These are phyloP conservation scores for Eilema sororculum DNA, from an alignment of 2,888 invertebrate species.

Conservation along the genomic window DNA sequence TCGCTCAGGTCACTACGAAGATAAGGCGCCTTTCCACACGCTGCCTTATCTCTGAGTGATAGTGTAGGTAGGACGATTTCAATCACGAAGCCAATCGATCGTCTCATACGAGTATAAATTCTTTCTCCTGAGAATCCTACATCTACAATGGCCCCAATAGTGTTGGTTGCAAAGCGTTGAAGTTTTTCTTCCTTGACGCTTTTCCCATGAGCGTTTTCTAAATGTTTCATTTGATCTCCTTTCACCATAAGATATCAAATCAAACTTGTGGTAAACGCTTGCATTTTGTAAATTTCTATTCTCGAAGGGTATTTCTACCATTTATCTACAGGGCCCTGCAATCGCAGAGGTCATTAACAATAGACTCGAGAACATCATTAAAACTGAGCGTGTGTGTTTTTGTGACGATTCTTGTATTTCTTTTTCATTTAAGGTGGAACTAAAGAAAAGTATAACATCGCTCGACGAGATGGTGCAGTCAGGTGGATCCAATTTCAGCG, in stretches of 20 bases:
- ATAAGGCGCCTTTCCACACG: background rate
- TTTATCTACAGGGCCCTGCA: too few species aligned
- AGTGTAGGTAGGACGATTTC: background rate
- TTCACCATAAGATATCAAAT: too few species aligned
- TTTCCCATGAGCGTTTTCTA: too few species aligned
- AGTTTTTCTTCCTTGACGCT: too few species aligned
- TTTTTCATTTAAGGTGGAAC: constrained; percentile 87
- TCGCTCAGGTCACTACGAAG: background rate
- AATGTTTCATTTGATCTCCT: too few species aligned
- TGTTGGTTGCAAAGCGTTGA: background rate
- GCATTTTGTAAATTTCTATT: too few species aligned
- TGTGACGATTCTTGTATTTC: background rate
- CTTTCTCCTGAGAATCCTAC: background rate
- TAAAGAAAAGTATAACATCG: constrained; percentile 90
- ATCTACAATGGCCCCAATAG: background rate
- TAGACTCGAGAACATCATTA: too few species aligned
- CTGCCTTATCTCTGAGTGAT: background rate
- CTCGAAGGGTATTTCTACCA: too few species aligned
- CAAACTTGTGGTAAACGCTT: too few species aligned
- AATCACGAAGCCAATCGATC: background rate
- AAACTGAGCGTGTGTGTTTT: background rate
- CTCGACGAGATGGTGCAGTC: constrained; percentile 89
- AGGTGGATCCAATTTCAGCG: constrained; percentile 94
- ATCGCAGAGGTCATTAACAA: too few species aligned
- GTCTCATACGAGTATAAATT: background rate